Evolutionary conservation across 2,888 invertebrate genomes (phyloP).

Genomic region (Panopea generosa): DNA sequence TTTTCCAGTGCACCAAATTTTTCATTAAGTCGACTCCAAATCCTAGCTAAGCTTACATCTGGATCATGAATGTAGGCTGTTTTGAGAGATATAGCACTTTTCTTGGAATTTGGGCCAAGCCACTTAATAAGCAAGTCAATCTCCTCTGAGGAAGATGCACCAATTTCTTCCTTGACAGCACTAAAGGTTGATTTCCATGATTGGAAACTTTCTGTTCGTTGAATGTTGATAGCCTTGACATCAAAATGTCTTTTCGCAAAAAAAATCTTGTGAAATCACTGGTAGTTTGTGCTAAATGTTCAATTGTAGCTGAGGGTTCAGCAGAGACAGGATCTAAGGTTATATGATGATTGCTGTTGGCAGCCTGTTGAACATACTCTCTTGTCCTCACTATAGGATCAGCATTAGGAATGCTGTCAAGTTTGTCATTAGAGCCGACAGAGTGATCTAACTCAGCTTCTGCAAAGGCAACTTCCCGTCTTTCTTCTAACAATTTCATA

Average conservation of each 20-base stretch:
- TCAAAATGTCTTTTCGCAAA: neutral
- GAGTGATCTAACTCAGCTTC: neutral
- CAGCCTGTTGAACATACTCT: neutral
- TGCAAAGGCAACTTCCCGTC: neutral
- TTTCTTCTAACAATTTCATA: neutral
- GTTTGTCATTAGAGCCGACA: neutral
- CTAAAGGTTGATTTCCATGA: slow-evolving; percentile 34
- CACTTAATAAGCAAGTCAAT: slow-evolving; percentile 28
- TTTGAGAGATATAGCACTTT: slow-evolving; percentile 16
- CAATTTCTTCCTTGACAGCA: slow-evolving; percentile 24
- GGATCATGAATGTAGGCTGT: slow-evolving; percentile 8
- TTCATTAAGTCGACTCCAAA: slow-evolving; percentile 33
- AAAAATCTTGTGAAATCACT: neutral
- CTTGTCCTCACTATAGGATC: neutral
- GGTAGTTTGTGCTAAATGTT: neutral
- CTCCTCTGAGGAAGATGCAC: slow-evolving; percentile 24
- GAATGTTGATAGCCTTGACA: slow-evolving; percentile 2
- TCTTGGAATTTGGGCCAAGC: slow-evolving; percentile 10
- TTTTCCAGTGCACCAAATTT: slow-evolving; percentile 36
- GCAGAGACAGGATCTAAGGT: neutral
- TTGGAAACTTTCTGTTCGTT: slow-evolving; percentile 24
- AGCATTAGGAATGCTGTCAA: neutral
- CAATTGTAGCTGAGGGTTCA: neutral
- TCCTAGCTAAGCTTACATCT: too few species aligned
- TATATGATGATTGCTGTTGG: neutral